A percentile compares a stretch with the other conserved stretches of the same genome.
phyloP scores from a whole-genome alignment of 1,140 invertebrate genomes.

The Heliconius nattereri region DNA sequence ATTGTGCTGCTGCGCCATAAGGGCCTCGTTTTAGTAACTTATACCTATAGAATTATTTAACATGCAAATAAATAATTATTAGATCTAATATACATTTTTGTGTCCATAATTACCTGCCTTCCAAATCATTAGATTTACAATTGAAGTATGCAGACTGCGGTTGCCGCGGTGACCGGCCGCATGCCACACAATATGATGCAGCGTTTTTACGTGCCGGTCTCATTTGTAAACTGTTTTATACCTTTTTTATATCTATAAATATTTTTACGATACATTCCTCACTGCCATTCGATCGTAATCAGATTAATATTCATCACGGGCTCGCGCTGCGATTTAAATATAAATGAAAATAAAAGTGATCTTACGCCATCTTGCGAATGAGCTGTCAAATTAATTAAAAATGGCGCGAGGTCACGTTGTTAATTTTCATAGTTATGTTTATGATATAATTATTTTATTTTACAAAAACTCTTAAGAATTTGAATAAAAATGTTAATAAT shows the following conservation, averaged over 20 bases:
- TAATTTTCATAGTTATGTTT: not conserved
- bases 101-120: slow-evolving; percentile 33
- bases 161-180: slow-evolving; percentile 43
- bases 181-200: slow-evolving; percentile 60
- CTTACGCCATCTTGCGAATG: slow-evolving; percentile 30
- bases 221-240: slow-evolving; percentile 64
- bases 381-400: slow-evolving; percentile 27
- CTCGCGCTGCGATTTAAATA: slow-evolving; percentile 33
- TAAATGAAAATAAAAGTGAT: slow-evolving; percentile 18
- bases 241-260: slow-evolving; percentile 64
- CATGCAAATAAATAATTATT: not conserved
- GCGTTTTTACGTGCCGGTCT: slow-evolving; percentile 54
- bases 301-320: slow-evolving; percentile 53
- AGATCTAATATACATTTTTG: slow-evolving; percentile 3
- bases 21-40: not conserved
- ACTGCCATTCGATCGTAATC: slow-evolving; percentile 55
- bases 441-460: too few relatives aligned
- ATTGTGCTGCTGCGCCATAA: too few relatives aligned
- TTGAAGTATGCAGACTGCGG: slow-evolving; percentile 47
- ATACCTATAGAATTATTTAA: not conserved
- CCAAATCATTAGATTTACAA: slow-evolving; percentile 48
- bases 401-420: slow-evolving; percentile 15
- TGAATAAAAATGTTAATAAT: too few relatives aligned
- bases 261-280: slow-evolving; percentile 65
- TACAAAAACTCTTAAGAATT: too few relatives aligned